phyloP scores from a whole-genome alignment of 53 echinoderm and acorn worm genomes.

The Echinometra lucunter region DNA sequence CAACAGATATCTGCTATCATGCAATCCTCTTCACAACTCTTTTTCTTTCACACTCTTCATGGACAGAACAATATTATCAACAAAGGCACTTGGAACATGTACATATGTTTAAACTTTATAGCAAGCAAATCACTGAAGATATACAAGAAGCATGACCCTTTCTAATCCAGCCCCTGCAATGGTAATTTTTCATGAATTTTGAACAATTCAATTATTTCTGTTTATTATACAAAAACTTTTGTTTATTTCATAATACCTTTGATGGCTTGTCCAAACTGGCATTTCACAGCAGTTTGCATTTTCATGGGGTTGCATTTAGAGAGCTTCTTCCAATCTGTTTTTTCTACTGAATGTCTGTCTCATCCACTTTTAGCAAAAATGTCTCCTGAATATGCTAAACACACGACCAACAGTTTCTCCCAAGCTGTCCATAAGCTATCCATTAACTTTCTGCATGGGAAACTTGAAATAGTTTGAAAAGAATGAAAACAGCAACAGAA shows the following conservation, averaged over 20 bases:
- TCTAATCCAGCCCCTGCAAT: not conserved
- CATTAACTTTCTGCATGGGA: not conserved
- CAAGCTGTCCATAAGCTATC: not conserved
- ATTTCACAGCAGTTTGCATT: not conserved
- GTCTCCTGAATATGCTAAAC: not conserved
- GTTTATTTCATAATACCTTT: too few species aligned
- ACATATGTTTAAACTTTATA: not conserved
- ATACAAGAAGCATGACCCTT: not conserved
- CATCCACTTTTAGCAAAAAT: not conserved
- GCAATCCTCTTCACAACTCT: not conserved
- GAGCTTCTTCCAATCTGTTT: not conserved
- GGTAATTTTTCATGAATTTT: not conserved
- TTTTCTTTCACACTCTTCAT: not conserved
- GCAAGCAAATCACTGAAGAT: not conserved
- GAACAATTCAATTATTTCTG: not conserved
- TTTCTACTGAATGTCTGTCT: not conserved
- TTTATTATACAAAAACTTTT: too few species aligned
- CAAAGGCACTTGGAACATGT: not conserved
- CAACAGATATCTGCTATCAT: not conserved
- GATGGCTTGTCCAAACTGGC: constrained; percentile 18
- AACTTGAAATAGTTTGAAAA: not conserved
- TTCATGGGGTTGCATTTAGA: too few species aligned
- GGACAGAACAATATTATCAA: not conserved
- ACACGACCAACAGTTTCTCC: not conserved
- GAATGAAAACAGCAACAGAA: not conserved